phyloP scores from a whole-genome alignment of 1,140 invertebrate species.

The Apis cerana region DNA sequence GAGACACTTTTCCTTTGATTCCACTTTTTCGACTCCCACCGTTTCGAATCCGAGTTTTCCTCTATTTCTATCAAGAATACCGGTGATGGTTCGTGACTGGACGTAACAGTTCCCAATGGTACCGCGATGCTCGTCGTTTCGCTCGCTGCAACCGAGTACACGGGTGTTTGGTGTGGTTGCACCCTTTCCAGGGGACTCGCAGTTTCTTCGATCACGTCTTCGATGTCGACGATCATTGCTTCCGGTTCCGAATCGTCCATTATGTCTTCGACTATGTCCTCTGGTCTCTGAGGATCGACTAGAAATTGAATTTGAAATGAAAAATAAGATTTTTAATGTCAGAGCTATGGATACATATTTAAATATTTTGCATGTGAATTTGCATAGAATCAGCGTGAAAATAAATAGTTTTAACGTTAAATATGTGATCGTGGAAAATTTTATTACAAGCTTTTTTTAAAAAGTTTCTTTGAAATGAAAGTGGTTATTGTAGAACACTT shows the following conservation, averaged over 20 bases:
- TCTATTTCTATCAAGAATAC: constrained; percentile 66
- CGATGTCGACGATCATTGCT: constrained; percentile 80
- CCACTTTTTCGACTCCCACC: not conserved
- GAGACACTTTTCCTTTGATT: constrained; percentile 9
- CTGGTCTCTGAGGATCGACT: constrained; percentile 66
- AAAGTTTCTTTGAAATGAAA: no score
- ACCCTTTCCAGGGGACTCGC: constrained; percentile 83
- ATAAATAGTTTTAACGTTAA: no score
- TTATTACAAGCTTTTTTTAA: no score
- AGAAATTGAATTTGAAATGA: not conserved
- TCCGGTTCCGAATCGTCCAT: constrained; percentile 82
- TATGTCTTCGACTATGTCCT: constrained; percentile 64
- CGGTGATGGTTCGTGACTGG: constrained; percentile 71
- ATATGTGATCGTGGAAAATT: no score
- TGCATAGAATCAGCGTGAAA: no score
- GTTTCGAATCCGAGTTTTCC: constrained; percentile 46
- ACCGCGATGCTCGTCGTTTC: constrained; percentile 75
- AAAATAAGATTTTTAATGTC: not conserved
- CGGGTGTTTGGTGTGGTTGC: constrained; percentile 85
- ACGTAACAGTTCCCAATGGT: constrained; percentile 71
- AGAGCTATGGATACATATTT: no score
- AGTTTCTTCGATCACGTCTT: constrained; percentile 80
- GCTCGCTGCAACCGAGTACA: constrained; percentile 83
- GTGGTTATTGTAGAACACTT: no score
- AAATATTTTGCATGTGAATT: no score